Evolutionary conservation across 2,113 vertebrate genomes (phyloP).

Genomic region (Pygoscelis antarcticus): DNA sequence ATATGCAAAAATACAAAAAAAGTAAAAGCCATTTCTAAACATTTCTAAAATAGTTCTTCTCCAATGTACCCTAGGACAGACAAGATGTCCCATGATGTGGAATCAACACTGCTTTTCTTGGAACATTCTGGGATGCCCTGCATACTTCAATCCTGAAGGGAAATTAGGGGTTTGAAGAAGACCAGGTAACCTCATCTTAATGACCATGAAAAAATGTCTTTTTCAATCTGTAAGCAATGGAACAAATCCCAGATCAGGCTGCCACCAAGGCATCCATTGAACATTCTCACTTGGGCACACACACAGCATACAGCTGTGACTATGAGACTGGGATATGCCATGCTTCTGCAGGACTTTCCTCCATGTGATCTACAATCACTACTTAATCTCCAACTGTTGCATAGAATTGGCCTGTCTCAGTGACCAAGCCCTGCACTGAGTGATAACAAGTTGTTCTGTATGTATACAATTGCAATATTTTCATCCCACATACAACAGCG

Average conservation of each 20-base stretch:
- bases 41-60: background rate
- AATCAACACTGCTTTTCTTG: background rate
- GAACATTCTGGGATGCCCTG: background rate
- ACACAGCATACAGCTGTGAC: background rate
- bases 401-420: background rate
- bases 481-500: fast-evolving
- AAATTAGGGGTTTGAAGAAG: background rate
- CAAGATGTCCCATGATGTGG: background rate
- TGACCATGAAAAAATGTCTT: background rate
- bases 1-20: background rate
- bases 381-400: background rate
- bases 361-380: background rate
- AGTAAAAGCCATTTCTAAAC: background rate
- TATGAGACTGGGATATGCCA: background rate
- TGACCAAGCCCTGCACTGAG: background rate
- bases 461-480: background rate
- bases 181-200: background rate
- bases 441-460: background rate
- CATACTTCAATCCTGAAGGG: background rate
- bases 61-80: background rate
- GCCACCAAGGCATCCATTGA: background rate
- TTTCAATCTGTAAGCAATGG: background rate
- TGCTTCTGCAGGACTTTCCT: background rate
- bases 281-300: background rate
- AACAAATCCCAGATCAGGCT: background rate